Evolutionary conservation across 2,113 vertebrate species (phyloP), one percentile per base, ranked within the genome.

Genomic region (Osmerus mordax): DNA sequence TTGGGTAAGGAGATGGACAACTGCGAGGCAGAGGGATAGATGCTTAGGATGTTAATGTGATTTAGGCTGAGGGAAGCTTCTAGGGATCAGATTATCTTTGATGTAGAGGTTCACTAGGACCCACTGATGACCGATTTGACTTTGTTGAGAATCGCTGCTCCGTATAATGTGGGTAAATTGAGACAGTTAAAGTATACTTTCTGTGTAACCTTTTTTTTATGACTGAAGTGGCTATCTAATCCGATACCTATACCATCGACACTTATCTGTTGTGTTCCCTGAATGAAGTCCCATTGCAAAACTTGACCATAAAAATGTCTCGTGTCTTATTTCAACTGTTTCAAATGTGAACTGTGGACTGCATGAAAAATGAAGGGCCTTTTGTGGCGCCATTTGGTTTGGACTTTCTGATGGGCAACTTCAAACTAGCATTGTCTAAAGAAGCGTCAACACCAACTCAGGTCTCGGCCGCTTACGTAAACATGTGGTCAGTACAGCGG

Each of bases 391-490:
- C 73, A 77, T 83, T 70, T 65, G 87, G 81, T 87, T 90, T 86
- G 85, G 87, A 80, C 83, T 85, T 54, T 53, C 63, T 82, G 69
- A 53, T 36, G 77, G 76, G 70, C 63, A 77, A 70, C 64, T 74
- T 81, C 51, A 76, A 83, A 83, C 84, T 74, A 64, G 72, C 81
- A 80, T 88, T 84, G 83, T 87, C 82, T 70, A 67, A 67, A 81
- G 66, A 73, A 59, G 58, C 75, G 19, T 77, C 81, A 77, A 77
- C 63, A 83, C 65, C 67, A 59, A 71, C 77, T 73, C 62, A 75
- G 75, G 71, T 52, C 58, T 71, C 47, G 58, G 77, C 60, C 76
- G 61, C 83, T 83, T 65, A 64, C 83, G 81, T 78, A 79, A 83
- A 78, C 71, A 71, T 86, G 79, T 52, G 78, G 75, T 82, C 68